A percentile compares a stretch with the other conserved stretches of the same genome.
Conservation (phyloP, 2,888 invertebrate species). For the Drosophila lacicola region DNA sequence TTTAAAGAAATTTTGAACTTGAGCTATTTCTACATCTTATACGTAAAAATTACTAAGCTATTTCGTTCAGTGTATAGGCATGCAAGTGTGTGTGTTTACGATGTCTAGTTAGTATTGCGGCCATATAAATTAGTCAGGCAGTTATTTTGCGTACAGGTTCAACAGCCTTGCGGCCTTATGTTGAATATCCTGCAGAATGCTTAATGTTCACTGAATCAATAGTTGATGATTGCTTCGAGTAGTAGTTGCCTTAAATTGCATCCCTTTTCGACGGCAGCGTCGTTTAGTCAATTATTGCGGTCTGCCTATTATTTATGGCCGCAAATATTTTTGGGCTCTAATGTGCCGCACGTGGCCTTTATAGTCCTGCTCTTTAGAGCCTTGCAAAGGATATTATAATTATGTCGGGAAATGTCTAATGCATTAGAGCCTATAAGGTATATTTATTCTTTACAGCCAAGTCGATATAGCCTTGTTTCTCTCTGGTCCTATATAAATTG, state of each 20-base stretch:
- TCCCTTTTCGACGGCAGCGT: slow-evolving; percentile 24
- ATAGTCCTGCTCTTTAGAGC: slow-evolving; percentile 19
- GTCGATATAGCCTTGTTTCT: no score
- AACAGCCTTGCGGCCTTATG: slow-evolving; percentile 23
- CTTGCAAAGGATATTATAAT: not conserved
- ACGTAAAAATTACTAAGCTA: no score
- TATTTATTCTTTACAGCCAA: no score
- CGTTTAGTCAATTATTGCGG: slow-evolving; percentile 52
- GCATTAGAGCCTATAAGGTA: no score
- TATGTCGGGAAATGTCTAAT: not conserved
- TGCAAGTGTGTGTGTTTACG: slow-evolving; percentile 12
- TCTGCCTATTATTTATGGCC: slow-evolving; percentile 16
- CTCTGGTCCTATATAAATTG: no score
- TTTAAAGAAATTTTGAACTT: no score
- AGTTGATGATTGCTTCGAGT: slow-evolving; percentile 24
- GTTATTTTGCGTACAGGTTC: slow-evolving; percentile 33
- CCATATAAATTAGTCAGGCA: slow-evolving; percentile 46
- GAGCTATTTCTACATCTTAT: no score
- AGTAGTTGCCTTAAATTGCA: slow-evolving; percentile 40
- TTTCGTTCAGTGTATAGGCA: slow-evolving; percentile 4
- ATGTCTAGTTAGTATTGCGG: slow-evolving; percentile 20
- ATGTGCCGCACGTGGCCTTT: slow-evolving; percentile 59
- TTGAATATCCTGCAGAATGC: slow-evolving; percentile 1
- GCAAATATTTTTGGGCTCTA: slow-evolving; percentile 30
- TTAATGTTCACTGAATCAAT: slow-evolving; percentile 34